Base-by-base conservation (phyloP, 2,113 vertebrate species). In the Silurus asotus region DNA sequence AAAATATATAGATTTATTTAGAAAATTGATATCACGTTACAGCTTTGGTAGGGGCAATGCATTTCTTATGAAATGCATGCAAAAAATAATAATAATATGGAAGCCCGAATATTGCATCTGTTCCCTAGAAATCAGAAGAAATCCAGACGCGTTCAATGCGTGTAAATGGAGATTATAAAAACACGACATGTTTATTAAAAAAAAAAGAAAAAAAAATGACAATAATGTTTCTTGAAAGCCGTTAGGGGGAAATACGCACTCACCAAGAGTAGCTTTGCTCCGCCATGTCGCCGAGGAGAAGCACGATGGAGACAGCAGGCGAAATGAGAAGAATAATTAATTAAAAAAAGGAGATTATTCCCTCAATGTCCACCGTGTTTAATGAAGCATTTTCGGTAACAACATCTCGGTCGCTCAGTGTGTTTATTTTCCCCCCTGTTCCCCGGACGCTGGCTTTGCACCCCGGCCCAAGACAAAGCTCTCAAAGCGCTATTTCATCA, bases 241-340 rank as follows among this genome's bases (percentile, higher is more conserved):
- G 64, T 64, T 75, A 28, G 14, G 45, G 61, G 25, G 19, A 74
- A 79, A 95, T 95, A 45, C 91, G 91, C 89, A 94, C 95, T 95
- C 93, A 96, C 95, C 95, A 96, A 23, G 95, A 92, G 94, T 96
- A 96, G 93, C 93, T 95, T 87, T 95, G 95, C 93, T 96, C 95
- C 94, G 95, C 95, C 95, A 96, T 96, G 91, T 93, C 95, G 93
- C 93, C 92, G 92, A 94, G 89, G 92, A 94, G 93, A 91, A 81
- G 91, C 64, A 37, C 92, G 92, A 82, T 79, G 89, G 92, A 90
- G 90, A 91, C 87, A 83, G 88, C 25, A 74, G 88, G 89, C 82
- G 23, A 51, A 45, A 20, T 48, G 13, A 19, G 55, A 7, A 61
- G 23, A 61, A 37, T 37, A 37, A 37, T 37, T 37, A 37, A 37